phyloP scores from a whole-genome alignment of 2,888 invertebrate genomes.

The Cerceris ruficornis region DNA sequence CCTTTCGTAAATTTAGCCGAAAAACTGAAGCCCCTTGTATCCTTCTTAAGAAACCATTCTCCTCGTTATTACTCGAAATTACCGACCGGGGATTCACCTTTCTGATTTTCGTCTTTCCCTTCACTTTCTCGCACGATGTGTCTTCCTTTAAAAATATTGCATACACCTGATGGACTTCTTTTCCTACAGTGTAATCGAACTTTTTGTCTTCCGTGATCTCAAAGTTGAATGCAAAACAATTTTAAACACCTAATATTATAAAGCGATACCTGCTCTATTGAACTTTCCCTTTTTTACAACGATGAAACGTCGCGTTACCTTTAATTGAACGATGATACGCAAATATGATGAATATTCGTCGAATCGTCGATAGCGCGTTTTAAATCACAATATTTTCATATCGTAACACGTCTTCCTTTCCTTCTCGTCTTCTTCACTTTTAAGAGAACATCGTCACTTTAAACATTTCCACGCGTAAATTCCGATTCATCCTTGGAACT shows the following conservation, averaged over 20 bases:
- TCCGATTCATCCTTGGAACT: neutral
- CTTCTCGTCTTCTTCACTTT: neutral
- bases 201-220: too few species aligned
- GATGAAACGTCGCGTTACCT: neutral
- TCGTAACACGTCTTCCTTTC: neutral
- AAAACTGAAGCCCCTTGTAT: slow-evolving; percentile 23
- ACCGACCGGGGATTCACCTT: neutral
- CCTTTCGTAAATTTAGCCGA: slow-evolving; percentile 19
- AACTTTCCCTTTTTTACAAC: neutral
- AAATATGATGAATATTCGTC: neutral
- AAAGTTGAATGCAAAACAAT: too few species aligned
- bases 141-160: neutral
- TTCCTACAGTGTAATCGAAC: too few species aligned
- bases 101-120: neutral
- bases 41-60: slow-evolving; percentile 3
- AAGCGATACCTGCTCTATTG: too few species aligned
- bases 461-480: neutral
- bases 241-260: too few species aligned
- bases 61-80: neutral
- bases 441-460: neutral
- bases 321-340: neutral
- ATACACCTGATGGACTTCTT: neutral
- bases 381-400: too few species aligned
- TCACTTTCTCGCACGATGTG: neutral
- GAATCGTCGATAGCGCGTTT: too few species aligned